Evolutionary conservation across 2,113 vertebrate species (phyloP), one percentile per base, ranked within the genome.

Genomic region (Pheucticus melanocephalus): DNA sequence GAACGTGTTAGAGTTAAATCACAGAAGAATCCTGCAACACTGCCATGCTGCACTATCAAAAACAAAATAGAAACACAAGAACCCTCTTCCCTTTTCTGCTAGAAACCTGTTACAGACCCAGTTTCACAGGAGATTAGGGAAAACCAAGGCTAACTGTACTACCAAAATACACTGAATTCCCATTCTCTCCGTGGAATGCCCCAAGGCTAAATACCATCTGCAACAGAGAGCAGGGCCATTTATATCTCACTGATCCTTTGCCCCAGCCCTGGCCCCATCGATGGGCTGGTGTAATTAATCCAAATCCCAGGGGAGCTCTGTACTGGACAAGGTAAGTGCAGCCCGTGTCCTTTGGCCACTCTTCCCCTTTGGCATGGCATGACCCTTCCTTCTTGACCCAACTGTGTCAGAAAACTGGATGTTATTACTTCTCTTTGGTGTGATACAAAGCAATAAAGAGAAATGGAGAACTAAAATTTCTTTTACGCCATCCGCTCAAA

Each of bases 281-380:
- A 24, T 13, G 31, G 65, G 64, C 60, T 63, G 1, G n/a, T 40
- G 61, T 31, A 81, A 91, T 89, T 89, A 64, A 87, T 42, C 53
- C 28, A 31, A 31, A 53, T 42, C 69, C 70, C 63, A 48, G 48
- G 37, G 39, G 69, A 93, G 20, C 4, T 2, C 50, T 48, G 33
- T 5, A 5, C 31, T 22, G 57, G 72, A 24, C 39, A 48, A 78
- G 47, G 73, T 31, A 80, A 93, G 56, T 4, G 17, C 39, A 88
- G 76, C 15, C 33, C 0, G 0, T 44, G 65, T 77, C 82, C 66
- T 92, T 57, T 20, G 2, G 71, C 42, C 31, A 9, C 37, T 69
- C 42, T 47, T 59, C 33, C n/a, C n/a, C 51, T 59, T 42, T 44
- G 21, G 39, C 27, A 63, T 0, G 0, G 5, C 12, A 3, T 3